Percentiles rank a stretch among this genome's conserved stretches.
Conservation (phyloP, 2,888 invertebrate genomes). For the Ectobius pallidus region DNA sequence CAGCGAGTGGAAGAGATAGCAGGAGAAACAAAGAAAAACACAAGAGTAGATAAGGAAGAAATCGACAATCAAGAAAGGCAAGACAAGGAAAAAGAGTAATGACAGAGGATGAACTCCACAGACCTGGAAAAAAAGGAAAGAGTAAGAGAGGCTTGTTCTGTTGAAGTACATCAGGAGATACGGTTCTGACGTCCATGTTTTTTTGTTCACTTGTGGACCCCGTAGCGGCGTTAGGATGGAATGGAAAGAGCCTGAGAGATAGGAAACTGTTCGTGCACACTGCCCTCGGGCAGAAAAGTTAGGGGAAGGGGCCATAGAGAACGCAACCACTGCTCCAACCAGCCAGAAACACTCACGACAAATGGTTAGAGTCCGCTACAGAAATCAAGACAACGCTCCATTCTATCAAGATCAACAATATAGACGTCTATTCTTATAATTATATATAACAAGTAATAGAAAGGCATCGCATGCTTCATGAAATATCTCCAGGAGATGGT, state of each 20-base stretch:
- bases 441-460: too few relatives aligned
- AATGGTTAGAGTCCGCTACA: background rate
- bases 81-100: background rate
- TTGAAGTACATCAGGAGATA: background rate
- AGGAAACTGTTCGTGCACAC: slow-evolving; percentile 17
- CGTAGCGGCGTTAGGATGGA: background rate
- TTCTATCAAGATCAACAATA: too few relatives aligned
- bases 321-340: background rate
- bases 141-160: background rate
- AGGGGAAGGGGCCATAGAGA: background rate
- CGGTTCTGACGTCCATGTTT: background rate
- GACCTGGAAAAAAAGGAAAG: too few relatives aligned
- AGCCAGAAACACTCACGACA: background rate
- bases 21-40: background rate
- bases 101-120: background rate
- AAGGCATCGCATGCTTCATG: too few relatives aligned
- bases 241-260: background rate
- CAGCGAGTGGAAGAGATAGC: too few relatives aligned
- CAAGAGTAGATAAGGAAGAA: background rate
- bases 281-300: background rate
- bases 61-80: background rate
- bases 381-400: background rate
- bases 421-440: too few relatives aligned
- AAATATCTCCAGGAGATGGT: too few relatives aligned
- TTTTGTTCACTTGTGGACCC: background rate